These are phyloP conservation scores for Onychostruthus taczanowskii DNA, from an alignment of 2,113 vertebrate genomes.

Conservation along the genomic window DNA sequence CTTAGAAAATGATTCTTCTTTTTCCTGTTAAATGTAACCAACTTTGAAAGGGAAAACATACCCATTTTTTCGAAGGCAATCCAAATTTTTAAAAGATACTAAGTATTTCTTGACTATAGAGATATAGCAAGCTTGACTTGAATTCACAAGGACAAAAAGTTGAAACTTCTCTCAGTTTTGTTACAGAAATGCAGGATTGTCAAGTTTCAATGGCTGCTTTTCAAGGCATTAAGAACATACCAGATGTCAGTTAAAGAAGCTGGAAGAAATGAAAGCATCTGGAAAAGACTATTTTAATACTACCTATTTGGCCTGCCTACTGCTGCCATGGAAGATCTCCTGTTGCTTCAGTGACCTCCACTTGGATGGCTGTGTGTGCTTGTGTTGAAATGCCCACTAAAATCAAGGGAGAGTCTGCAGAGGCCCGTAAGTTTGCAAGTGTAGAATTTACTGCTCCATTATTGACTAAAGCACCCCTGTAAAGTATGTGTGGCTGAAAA, in stretches of 20 bases:
- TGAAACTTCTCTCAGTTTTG: neutral
- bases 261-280: neutral
- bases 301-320: neutral
- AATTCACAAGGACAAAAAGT: neutral
- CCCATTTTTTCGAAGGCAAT: neutral
- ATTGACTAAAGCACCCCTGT: neutral
- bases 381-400: neutral
- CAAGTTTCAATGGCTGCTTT: neutral
- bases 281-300: neutral
- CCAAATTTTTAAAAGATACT: fast-evolving
- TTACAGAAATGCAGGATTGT: neutral
- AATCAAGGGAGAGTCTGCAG: neutral
- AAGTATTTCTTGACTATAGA: neutral
- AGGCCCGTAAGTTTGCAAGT: neutral
- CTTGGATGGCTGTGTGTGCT: neutral
- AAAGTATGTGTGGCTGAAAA: neutral
- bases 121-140: neutral
- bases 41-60: neutral
- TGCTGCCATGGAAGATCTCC: neutral
- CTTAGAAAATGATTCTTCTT: neutral
- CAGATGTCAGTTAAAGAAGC: neutral
- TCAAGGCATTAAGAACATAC: neutral
- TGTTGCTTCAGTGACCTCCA: neutral
- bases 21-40: neutral
- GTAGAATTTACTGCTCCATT: neutral